phyloP scores from a whole-genome alignment of 2,888 invertebrate species.

The Saturnia japonica region DNA sequence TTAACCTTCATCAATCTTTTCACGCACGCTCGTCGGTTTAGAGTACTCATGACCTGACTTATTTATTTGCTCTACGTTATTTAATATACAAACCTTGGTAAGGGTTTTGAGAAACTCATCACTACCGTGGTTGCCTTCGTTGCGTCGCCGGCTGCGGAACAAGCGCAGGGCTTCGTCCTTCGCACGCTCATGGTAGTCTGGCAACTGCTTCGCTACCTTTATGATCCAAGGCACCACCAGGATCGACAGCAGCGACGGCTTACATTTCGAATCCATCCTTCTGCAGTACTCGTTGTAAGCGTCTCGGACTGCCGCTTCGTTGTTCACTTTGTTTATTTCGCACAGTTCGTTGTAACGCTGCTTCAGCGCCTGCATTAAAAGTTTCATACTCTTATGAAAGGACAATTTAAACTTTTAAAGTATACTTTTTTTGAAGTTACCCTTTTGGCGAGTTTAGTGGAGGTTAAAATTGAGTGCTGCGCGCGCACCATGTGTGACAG shows the following conservation, averaged over 20 bases:
- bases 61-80: neutral
- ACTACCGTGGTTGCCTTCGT: neutral
- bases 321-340: conserved; percentile 30
- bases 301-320: conserved; percentile 32
- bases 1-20: too few species aligned
- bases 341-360: conserved; percentile 21
- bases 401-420: too few species aligned
- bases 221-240: conserved; percentile 21
- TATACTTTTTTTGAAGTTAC: too few species aligned
- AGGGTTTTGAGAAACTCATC: conserved; percentile 26
- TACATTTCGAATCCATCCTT: conserved; percentile 23
- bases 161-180: conserved; percentile 21
- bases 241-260: conserved; percentile 21
- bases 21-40: too few species aligned
- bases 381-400: neutral
- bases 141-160: conserved; percentile 23
- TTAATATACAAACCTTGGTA: conserved; percentile 21
- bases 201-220: conserved; percentile 21
- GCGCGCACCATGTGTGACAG: too few species aligned
- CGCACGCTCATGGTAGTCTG: conserved; percentile 24
- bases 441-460: too few species aligned
- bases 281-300: conserved; percentile 30
- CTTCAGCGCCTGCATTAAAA: conserved; percentile 22
- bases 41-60: too few species aligned
- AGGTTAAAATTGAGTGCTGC: too few species aligned